Evolutionary conservation across 2,113 vertebrate genomes (phyloP), one percentile per base, ranked within the genome.

Genomic region (Psammodynastes pulverulentus): DNA sequence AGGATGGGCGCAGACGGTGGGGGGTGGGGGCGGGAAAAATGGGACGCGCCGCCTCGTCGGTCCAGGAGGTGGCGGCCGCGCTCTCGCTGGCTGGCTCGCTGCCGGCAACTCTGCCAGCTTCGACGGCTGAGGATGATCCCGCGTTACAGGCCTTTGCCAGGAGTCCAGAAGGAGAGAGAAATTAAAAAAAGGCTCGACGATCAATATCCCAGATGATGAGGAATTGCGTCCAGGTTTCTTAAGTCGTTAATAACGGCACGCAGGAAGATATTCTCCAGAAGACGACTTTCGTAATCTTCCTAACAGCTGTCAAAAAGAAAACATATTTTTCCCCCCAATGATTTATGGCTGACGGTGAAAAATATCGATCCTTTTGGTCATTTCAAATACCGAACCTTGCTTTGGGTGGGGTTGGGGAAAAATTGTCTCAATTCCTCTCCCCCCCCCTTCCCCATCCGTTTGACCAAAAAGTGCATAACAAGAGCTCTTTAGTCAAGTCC

Each of bases 31-130:
- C 0, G 51, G 13, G 13, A 15, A 53, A 58, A 58, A 43, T 72
- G 34, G 8, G 92, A 90, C 39, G 91, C 96, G 93, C 92, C 17
- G 88, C 8, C 34, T 84, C 90, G 7, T 84, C 92, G 49, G 48
- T 39, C 79, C 9, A 0, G 9, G 43, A 29, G 34, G 4, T 39
- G 53, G 67, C 52, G 6, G 2, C 10, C 17, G 34, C 5, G 9
- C 15, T 3, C 21, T 1, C 19, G 9, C 48, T 0, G 7, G 10
- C 29, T n/a, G 29, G 4, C 9, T 21, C 4, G 0, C 29, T 21
- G 0, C 4, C 29, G 5, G 58, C 26, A 24, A 1, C 24, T 24
- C 62, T 52, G 39, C 46, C 89, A 5, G 49, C 1, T 29, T 54
- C 19, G 17, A 24, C 6, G 1, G 53, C 13, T 15, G 45, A 49